Conservation (phyloP, 2,888 invertebrate genomes). For the Rhynchonema sp. region DNA sequence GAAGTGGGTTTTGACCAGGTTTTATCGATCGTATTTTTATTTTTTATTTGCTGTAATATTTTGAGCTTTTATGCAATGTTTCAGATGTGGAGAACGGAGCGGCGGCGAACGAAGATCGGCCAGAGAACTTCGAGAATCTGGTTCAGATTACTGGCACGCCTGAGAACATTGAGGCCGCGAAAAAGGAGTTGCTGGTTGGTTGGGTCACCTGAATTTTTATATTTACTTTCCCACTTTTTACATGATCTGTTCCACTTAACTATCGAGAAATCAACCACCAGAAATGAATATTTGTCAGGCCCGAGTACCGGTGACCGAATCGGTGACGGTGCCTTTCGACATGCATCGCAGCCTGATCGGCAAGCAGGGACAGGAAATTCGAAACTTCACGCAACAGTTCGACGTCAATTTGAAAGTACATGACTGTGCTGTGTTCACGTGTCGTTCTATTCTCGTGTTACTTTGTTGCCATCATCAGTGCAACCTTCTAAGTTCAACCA, state of each 20-base stretch:
- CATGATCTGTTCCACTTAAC: background rate
- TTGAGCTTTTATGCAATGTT: constrained; percentile 57
- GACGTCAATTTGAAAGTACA: constrained; percentile 17
- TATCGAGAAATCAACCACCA: no score
- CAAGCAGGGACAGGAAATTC: constrained; percentile 66
- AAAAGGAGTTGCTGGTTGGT: constrained; percentile 54
- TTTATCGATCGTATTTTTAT: background rate
- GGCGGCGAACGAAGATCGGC: background rate
- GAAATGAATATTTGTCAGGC: constrained; percentile 1
- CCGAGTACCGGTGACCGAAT: background rate
- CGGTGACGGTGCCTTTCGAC: constrained; percentile 54
- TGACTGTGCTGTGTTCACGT: no score
- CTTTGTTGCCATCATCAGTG: no score
- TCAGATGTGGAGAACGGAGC: background rate
- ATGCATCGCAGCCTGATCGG: constrained; percentile 84
- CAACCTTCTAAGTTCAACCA: no score
- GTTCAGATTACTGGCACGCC: constrained; percentile 70
- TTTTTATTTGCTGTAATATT: background rate
- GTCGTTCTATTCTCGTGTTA: no score
- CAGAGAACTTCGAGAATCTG: no score
- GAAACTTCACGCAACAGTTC: constrained; percentile 22
- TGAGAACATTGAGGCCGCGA: constrained; percentile 69
- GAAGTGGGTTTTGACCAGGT: constrained; percentile 28
- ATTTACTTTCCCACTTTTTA: background rate
- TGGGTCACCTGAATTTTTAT: background rate